Evolutionary conservation across 2,113 vertebrate species (phyloP).

Genomic region (Gavia stellata): DNA sequence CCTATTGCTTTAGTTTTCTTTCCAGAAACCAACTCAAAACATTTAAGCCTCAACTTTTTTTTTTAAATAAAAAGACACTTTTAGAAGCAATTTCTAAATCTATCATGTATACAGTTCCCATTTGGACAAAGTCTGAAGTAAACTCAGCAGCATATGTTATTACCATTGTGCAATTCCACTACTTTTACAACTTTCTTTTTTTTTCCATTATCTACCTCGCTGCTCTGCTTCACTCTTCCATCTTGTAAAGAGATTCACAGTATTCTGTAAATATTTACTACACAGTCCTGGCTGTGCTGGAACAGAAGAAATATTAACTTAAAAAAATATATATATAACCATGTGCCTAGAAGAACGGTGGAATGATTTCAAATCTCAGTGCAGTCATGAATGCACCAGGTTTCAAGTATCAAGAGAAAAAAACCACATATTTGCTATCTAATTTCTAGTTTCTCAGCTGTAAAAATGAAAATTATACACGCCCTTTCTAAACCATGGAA

Average conservation of each 20-base stretch:
- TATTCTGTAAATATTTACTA: not conserved
- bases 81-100: not conserved
- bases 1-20: not conserved
- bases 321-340: too few species aligned
- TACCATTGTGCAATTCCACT: not conserved
- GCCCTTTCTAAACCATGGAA: not conserved
- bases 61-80: not conserved
- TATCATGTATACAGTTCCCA: not conserved
- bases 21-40: not conserved
- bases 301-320: not conserved
- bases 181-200: not conserved
- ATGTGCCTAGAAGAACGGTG: not conserved
- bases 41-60: not conserved
- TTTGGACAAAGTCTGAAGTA: not conserved
- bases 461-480: not conserved
- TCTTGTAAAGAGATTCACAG: not conserved
- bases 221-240: not conserved
- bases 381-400: not conserved
- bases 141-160: not conserved
- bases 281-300: not conserved
- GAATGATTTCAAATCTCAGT: not conserved
- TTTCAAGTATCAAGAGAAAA: not conserved
- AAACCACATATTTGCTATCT: not conserved
- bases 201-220: not conserved
- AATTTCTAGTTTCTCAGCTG: not conserved